Evolutionary conservation across 2,888 invertebrate genomes (phyloP), one percentile per base, ranked within the genome.

Genomic region (Pelosia muscerda): DNA sequence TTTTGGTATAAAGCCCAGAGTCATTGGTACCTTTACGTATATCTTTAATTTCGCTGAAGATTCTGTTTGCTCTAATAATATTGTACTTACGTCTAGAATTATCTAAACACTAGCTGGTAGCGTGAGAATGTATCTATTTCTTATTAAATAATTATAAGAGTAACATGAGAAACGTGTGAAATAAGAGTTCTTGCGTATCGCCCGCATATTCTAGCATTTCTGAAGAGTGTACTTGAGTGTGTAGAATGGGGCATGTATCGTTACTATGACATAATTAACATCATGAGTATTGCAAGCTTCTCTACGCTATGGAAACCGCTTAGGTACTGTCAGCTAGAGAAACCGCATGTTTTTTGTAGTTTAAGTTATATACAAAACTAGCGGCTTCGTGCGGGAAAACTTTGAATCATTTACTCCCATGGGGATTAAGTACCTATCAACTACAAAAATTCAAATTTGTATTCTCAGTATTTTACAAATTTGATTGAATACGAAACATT

Each of bases 91-190:
- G 19, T 15, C 34, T 38, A 59, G 19, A 59, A 23, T 59, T 19
- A 25, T 59, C n/a, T 59, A 38, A 59, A 38, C 38, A 59, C 25
- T 38, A 59, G 23, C 59, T 59, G 10, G 38, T 19, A 23, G 59
- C 38, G n/a, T 19, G 38, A 59, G 34, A 19, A 23, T 25, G 9
- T 5, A 59, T 25, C 34, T 10, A 25, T 38, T 38, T 38, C 13
- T 59, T 59, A 25, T 25, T 23, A 23, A 3, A 26, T 23, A 26
- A 75, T 76, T 69, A 68, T 79, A 63, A 38, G 55, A 65, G 81
- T 79, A 79, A 83, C 64, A 56, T 34, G 78, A 83, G 75, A 80
- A 59, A 72, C 77, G 78, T 83, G 82, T 81, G 83, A 82, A 82
- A 67, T 57, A 53, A 61, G 72, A 57, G 65, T 65, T 73, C 74